Base-by-base conservation (phyloP, 2,888 invertebrate species). In the Agonopterix arenella region DNA sequence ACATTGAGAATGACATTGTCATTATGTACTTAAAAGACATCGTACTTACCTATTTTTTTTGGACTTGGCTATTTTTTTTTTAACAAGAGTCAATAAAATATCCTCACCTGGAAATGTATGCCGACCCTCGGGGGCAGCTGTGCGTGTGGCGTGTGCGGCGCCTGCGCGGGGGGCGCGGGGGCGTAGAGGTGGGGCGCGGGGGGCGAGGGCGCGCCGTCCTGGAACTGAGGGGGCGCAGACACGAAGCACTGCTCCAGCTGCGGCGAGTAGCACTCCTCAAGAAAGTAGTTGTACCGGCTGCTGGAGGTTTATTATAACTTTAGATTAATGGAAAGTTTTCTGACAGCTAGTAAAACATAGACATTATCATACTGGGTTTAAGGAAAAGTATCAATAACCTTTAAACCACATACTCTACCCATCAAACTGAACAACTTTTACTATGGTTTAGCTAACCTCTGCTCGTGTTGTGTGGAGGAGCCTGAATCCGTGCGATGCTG, bases 381-480 rank as follows among this genome's bases (percentile, higher is more conserved):
- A n/a, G n/a, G n/a, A n/a, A n/a, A n/a, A n/a, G n/a, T n/a, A n/a
- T n/a, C n/a, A n/a, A n/a, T n/a, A n/a, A n/a, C n/a, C n/a, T n/a
- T n/a, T n/a, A n/a, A n/a, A n/a, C n/a, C n/a, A n/a, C n/a, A n/a
- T n/a, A n/a, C n/a, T n/a, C n/a, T n/a, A n/a, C n/a, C n/a, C n/a
- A n/a, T n/a, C n/a, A n/a, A n/a, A n/a, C n/a, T n/a, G n/a, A n/a
- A n/a, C n/a, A n/a, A n/a, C n/a, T n/a, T n/a, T n/a, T n/a, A n/a
- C n/a, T n/a, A n/a, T n/a, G 16, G 1, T 16, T 16, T 18, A 28
- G 28, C 28, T 28, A 28, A 52, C 51, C 47, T 53, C 11, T 90
- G 90, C 43, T 91, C 93, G 76, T 95, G 94, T 68, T 95, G 95
- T 3, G 94, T 94, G 52, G 94, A 94, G 43, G 94, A 94, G 48